Evolutionary conservation across 2,113 vertebrate genomes (phyloP).

Genomic region (Suricata suricatta): DNA sequence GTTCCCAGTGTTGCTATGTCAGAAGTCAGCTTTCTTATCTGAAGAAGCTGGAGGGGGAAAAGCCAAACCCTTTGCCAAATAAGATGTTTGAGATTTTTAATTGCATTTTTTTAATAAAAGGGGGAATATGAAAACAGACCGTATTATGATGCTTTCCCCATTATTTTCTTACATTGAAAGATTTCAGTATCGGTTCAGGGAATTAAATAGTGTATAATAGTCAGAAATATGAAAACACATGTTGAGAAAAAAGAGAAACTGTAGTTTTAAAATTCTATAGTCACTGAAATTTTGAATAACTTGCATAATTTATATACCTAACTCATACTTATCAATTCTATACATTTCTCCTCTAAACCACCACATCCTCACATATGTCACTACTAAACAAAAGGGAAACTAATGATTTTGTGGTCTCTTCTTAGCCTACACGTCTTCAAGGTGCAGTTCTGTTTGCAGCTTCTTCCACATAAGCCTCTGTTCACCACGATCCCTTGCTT

Average conservation of each 20-base stretch:
- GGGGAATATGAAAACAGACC: neutral
- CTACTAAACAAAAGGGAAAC: neutral
- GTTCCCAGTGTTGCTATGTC: neutral
- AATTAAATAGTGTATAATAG: neutral
- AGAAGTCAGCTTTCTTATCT: neutral
- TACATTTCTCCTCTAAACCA: neutral
- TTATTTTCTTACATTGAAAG: neutral
- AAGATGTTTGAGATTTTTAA: neutral
- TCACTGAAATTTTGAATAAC: slow-evolving; percentile 3
- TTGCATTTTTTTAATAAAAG: slow-evolving; percentile 8
- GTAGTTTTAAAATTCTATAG: neutral
- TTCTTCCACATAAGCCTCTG: neutral
- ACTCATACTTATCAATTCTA: neutral
- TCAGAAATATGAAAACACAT: neutral
- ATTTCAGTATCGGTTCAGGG: neutral
- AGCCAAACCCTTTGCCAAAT: neutral
- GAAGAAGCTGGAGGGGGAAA: neutral
- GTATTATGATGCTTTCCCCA: neutral
- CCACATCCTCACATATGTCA: neutral
- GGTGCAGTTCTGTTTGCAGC: neutral
- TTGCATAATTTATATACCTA: neutral
- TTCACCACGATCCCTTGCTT: neutral
- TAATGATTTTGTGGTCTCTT: neutral
- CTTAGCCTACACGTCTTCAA: neutral
- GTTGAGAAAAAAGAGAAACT: slow-evolving; percentile 4